Evolutionary conservation across 2,113 vertebrate genomes (phyloP), one percentile per base, ranked within the genome.

Genomic region (Archocentrus centrarchus): DNA sequence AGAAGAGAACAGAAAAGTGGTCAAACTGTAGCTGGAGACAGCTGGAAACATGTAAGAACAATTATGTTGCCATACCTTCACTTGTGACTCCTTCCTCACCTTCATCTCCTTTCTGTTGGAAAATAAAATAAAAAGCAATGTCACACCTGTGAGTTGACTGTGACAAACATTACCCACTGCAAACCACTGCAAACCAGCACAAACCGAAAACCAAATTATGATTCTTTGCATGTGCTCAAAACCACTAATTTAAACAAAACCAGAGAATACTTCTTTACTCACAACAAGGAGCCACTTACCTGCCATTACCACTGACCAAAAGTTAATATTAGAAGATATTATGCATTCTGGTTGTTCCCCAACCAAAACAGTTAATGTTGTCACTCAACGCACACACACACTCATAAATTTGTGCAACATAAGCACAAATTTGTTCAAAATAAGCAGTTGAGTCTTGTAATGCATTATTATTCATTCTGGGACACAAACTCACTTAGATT

Each of bases 31-130:
- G 24, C 10, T 37, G 41, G 5, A 75, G 20, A 41, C 17, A 27
- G 8, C 7, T 44, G 7, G 15, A 22, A 64, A 60, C 76, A 63
- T 6, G 1, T 15, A 10, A 17, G 5, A 37, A 57, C 18, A 44
- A 44, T 59, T 1, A 20, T 6, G 4, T 44, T 11, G 13, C 10
- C 75, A 58, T 96, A 99, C 98, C 98, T 98, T 99, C 98, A 62
- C 98, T 99, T 0, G 98, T 99, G 92, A 99, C 98, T 0, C 98
- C 98, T 93, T 99, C 98, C 86, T 99, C 98, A 15, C 93, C 96
- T 32, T 98, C 98, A 1, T 98, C 97, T 66, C 98, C 98, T 93
- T 97, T 96, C 98, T 99, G 87, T 89, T 57, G 30, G 75, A 59
- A 47, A 79, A 35, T 0, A 77, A 77, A 77, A 30, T 3, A 39